These are phyloP conservation scores for Neodiprion virginianus DNA, from an alignment of 1,140 invertebrate genomes.

Conservation along the genomic window DNA sequence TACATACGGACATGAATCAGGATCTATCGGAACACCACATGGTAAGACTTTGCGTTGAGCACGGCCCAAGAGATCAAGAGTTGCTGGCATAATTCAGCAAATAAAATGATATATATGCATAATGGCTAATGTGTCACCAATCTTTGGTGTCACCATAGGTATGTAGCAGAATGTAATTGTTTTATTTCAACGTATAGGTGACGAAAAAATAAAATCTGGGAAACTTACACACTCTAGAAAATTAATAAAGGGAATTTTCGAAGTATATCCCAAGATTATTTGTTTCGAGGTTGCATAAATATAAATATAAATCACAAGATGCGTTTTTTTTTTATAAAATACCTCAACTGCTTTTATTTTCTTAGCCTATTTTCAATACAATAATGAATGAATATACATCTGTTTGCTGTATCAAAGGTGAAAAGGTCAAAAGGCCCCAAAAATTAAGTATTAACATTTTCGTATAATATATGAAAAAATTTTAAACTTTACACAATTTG, in stretches of 20 bases:
- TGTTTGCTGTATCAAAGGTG: slow-evolving; percentile 20
- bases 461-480: slow-evolving; percentile 14
- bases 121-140: neutral
- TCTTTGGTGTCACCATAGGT: neutral
- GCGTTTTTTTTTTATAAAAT: slow-evolving; percentile 28
- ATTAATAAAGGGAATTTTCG: too few species aligned
- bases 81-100: neutral
- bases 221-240: too few species aligned
- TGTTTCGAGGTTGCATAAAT: too few species aligned
- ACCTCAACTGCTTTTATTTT: slow-evolving; percentile 38
- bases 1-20: slow-evolving; percentile 1
- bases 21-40: neutral
- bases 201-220: too few species aligned
- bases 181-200: neutral
- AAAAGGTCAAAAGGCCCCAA: slow-evolving; percentile 18
- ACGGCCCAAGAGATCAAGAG: neutral
- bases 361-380: slow-evolving; percentile 32
- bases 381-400: slow-evolving; percentile 35
- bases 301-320: neutral
- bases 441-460: slow-evolving; percentile 5
- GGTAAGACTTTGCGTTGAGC: neutral
- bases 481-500: slow-evolving; percentile 14
- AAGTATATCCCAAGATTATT: too few species aligned
- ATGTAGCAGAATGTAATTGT: neutral
- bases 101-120: neutral